Percentiles rank a stretch among this genome's conserved stretches.
Conservation (phyloP, 2,113 vertebrate genomes). For the Nanorana parkeri region DNA sequence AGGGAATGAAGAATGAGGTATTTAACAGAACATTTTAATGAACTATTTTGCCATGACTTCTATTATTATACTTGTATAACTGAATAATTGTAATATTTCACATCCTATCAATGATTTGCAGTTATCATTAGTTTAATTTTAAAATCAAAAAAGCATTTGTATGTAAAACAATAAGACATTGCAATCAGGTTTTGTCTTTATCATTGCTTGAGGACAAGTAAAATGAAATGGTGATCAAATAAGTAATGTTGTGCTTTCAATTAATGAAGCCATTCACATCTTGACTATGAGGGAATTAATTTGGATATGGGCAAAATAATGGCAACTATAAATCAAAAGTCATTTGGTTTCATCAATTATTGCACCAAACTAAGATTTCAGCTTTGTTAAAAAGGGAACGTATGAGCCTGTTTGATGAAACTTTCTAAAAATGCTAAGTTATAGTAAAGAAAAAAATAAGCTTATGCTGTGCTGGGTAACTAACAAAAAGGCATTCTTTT, state of each 20-base stretch:
- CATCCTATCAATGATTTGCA: conserved; percentile 9
- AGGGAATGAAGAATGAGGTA: conserved; percentile 27
- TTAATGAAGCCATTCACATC: conserved; percentile 5
- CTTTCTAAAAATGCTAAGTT: no score
- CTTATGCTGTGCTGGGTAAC: no score
- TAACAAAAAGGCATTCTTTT: no score
- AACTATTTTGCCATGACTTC: conserved; percentile 16
- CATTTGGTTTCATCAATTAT: conserved; percentile 7
- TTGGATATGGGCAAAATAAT: not conserved
- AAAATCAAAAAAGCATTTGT: conserved; percentile 25
- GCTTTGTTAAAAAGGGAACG: not conserved
- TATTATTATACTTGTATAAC: conserved; percentile 42
- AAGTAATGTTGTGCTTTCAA: conserved; percentile 40
- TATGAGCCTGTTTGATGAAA: not conserved
- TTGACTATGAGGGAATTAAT: conserved; percentile 13
- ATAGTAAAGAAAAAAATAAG: no score
- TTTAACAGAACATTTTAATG: conserved; percentile 50
- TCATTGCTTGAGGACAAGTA: conserved; percentile 30
- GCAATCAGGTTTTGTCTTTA: conserved; percentile 28
- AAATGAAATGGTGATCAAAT: conserved; percentile 30
- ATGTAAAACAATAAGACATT: not conserved
- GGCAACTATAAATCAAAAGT: conserved; percentile 17
- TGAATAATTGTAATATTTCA: conserved; percentile 38
- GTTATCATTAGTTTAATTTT: conserved; percentile 42
- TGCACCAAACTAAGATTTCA: not conserved